Evolutionary conservation across 2,888 invertebrate species (phyloP), one percentile per base, ranked within the genome.

Genomic region (Apoderus coryli): DNA sequence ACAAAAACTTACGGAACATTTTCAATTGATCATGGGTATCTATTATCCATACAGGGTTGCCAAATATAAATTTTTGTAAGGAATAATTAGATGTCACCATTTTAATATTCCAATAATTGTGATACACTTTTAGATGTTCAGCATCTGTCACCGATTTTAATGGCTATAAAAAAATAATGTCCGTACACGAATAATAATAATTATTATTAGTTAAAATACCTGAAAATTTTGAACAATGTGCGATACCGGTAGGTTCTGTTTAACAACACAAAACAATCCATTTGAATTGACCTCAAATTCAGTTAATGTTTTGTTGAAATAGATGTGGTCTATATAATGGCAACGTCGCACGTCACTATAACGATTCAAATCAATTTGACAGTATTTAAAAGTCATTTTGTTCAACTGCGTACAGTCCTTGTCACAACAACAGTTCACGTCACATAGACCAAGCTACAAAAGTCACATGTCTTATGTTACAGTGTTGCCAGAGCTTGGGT

Each of bases 341-440:
- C 73, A 73, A 44, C 67, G 66, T 30, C 49, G 48, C 4, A 48
- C 48, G 38, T 57, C 56, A 31, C 61, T 57, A 37, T 48, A 46
- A 25, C 52, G 49, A 32, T 57, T 43, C n/a, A 52, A 44, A 30
- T 50, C 47, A 32, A 57, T 53, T 28, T 52, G 47, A 50, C 84
- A 84, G 34, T 58, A 50, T 10, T 65, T 62, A 55, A 86, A 78
- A 3, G 69, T 58, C 33, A 56, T 48, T 34, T 61, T 60, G 43
- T 82, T 73, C 29, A 59, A 57, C 14, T 59, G 54, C 6, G 65
- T 58, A 49, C 86, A 88, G 44, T 85, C 80, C 26, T 46, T 48
- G 53, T 88, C 86, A 54, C 88, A 88, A 50, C 85, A 86, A 50
- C 86, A 88, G 53, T 82, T 78, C 30, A 82, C 66, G 56, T 88